These are phyloP conservation scores for Hirudo medicinalis DNA, from an alignment of 1,140 invertebrate species.

Conservation along the genomic window DNA sequence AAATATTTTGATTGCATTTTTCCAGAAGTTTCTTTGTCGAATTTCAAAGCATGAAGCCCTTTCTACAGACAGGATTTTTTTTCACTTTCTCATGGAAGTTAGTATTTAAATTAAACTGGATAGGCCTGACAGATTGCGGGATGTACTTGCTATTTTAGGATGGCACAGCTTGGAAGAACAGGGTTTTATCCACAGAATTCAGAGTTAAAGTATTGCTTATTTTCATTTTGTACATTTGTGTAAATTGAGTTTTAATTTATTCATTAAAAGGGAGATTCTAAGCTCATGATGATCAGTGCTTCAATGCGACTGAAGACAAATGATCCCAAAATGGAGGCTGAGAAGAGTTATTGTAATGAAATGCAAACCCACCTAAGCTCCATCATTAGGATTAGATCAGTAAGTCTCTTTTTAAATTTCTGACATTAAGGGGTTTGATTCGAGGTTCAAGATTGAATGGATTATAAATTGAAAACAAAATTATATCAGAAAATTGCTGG, in stretches of 20 bases:
- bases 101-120: conserved; percentile 5
- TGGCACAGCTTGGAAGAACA: conserved; percentile 58
- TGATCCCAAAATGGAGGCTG: conserved; percentile 58
- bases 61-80: conserved; percentile 61
- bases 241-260: conserved; percentile 19
- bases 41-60: conserved; percentile 59
- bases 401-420: conserved; percentile 25
- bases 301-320: conserved; percentile 59
- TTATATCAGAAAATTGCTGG: conserved; percentile 51
- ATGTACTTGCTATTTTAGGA: conserved; percentile 28
- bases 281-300: conserved; percentile 59
- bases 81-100: conserved; percentile 55
- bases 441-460: not conserved
- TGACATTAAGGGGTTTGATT: too few relatives aligned
- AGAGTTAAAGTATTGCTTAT: conserved; percentile 46
- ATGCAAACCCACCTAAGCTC: conserved; percentile 49
- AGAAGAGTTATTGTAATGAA: conserved; percentile 62
- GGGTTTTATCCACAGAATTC: conserved; percentile 50
- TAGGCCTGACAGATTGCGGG: too few relatives aligned
- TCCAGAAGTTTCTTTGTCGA: conserved; percentile 59
- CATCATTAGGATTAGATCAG: conserved; percentile 36
- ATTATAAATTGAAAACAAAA: conserved; percentile 41
- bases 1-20: conserved; percentile 24
- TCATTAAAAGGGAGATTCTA: conserved; percentile 55
- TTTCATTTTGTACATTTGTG: conserved; percentile 10